Base-by-base conservation (phyloP, 1,140 invertebrate genomes). In the Drosophila cardini region DNA sequence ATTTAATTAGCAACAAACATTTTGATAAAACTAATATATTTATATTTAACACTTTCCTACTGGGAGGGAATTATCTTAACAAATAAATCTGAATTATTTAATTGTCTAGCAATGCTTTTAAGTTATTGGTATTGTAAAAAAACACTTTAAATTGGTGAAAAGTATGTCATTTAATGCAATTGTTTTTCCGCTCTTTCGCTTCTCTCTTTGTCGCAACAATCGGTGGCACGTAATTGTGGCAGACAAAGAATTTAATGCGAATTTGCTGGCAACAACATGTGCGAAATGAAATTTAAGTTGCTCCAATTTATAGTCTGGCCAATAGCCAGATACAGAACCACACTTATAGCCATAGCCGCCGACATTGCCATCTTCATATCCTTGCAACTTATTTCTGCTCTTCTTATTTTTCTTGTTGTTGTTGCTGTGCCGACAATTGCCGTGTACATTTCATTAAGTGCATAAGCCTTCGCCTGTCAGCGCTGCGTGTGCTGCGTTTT, bases 391-490 rank as follows among this genome's bases (percentile, higher is more conserved):
- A 26, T 26, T 26, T 26, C 21, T 26, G 4, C 21, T 26, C 21
- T 42, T 36, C 36, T 30, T 42, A 9, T n/a, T 53, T 2, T 26
- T 30, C 46, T 60, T 18, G 21, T 11, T 26, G 62, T 42, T 63
- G 34, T 11, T 26, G 64, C 21, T 42, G 71, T 18, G 64, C 30
- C 45, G 71, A 83, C 83, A 86, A 86, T 86, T 87, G 83, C 84
- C 84, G 84, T 87, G 80, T 87, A 89, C 83, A 89, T 87, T 87
- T 89, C 83, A 87, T 87, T 87, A 87, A 87, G 83, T 87, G 83
- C 83, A 87, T 89, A 87, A 87, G 84, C 84, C 83, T 73, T 80
- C 80, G 80, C 57, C 83, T 87, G 84, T 87, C 83, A 87, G 55
- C 84, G 76, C 52, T 70, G 74, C 67, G 72, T 75, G 76, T 75